These are phyloP conservation scores for Thunnus albacares DNA, from an alignment of 2,797 vertebrate species.

Conservation along the genomic window DNA sequence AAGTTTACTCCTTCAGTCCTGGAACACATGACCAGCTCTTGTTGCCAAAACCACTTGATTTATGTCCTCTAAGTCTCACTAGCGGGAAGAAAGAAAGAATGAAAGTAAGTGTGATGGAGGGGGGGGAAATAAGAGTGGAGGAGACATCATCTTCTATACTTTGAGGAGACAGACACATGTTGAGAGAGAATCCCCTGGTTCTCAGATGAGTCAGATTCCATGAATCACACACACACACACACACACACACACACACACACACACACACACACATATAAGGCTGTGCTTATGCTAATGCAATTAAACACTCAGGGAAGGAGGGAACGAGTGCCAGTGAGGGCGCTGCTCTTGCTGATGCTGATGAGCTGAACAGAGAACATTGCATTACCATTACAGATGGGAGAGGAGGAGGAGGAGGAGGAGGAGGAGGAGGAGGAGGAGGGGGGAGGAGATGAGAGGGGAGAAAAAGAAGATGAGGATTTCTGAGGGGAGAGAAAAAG, in stretches of 20 bases:
- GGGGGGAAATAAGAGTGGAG: background rate
- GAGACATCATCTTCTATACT: slow-evolving; percentile 8
- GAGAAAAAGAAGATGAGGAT: background rate
- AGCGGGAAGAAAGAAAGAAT: background rate
- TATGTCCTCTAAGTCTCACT: slow-evolving; percentile 34
- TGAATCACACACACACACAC: slow-evolving; percentile 41
- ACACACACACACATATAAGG: slow-evolving; percentile 12
- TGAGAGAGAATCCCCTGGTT: slow-evolving; percentile 41
- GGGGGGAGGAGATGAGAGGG: too few species aligned
- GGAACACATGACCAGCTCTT: background rate
- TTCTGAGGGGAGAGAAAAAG: background rate
- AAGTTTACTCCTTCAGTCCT: slow-evolving; percentile 42
- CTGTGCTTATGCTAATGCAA: slow-evolving; percentile 77
- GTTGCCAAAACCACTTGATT: slow-evolving; percentile 60
- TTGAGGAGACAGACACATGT: slow-evolving; percentile 26
- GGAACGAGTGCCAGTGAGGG: slow-evolving; percentile 48
- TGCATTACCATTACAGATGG: slow-evolving; percentile 53
- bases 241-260: slow-evolving; percentile 25
- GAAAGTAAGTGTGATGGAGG: background rate
- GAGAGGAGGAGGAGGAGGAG: background rate
- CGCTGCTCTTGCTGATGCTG: slow-evolving; percentile 52
- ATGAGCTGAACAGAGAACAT: slow-evolving; percentile 66
- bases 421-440: too few species aligned
- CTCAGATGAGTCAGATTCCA: slow-evolving; percentile 54
- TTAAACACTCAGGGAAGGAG: slow-evolving; percentile 69